Percentiles rank a stretch among this genome's conserved stretches.
Conservation (phyloP, 2,113 vertebrate genomes). For the Anseranas semipalmata region DNA sequence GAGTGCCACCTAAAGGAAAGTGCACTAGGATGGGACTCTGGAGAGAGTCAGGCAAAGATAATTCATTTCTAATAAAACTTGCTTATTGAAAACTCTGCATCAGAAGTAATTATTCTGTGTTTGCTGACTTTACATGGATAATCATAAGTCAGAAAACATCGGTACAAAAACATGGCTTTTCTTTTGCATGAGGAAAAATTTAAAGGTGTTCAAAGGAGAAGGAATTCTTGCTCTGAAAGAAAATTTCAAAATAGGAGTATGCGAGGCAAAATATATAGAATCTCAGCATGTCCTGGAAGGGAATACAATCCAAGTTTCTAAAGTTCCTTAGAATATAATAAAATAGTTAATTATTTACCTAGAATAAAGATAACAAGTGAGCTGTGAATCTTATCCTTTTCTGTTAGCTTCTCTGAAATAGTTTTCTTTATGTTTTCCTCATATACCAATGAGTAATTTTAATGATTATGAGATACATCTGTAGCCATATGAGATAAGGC, state of each 20-base stretch:
- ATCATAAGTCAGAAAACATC: not conserved
- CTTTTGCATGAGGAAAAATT: not conserved
- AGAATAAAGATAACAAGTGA: slow-evolving; percentile 14
- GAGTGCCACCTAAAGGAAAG: slow-evolving; percentile 48
- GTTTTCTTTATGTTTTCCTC: slow-evolving; percentile 27
- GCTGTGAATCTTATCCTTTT: slow-evolving; percentile 26
- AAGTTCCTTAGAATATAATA: slow-evolving; percentile 34
- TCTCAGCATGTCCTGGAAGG: not conserved
- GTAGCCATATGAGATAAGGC: not conserved
- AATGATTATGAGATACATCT: slow-evolving; percentile 34
- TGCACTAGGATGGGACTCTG: not conserved
- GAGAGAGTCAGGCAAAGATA: not conserved
- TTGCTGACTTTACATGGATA: slow-evolving; percentile 19
- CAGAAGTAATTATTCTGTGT: slow-evolving; percentile 20
- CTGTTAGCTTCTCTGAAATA: slow-evolving; percentile 16
- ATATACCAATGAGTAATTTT: slow-evolving; percentile 41
- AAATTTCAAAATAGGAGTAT: not conserved
- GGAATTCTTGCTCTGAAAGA: slow-evolving; percentile 18
- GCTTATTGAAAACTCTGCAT: not conserved
- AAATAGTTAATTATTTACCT: slow-evolving; percentile 33
- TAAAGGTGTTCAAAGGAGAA: slow-evolving; percentile 43
- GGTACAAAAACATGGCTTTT: not conserved
- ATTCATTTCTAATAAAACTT: slow-evolving; percentile 23
- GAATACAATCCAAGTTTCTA: not conserved
- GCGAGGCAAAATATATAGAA: not conserved